Conservation (phyloP, 2,113 vertebrate genomes). For the Oenanthe oenanthe region DNA sequence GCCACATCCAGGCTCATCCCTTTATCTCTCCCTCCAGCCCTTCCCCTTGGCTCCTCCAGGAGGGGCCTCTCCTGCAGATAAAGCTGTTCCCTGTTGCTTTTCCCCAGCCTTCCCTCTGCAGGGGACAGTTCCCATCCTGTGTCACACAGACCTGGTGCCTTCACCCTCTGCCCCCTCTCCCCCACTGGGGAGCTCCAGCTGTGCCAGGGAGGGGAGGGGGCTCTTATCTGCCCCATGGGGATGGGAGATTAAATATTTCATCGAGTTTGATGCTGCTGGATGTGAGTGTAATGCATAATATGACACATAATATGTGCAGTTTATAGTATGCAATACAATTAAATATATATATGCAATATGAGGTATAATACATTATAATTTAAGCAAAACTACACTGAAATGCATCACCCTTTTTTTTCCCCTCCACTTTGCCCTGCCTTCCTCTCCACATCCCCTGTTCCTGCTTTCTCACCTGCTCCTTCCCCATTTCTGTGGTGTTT, state of each 20-base stretch:
- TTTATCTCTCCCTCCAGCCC: not conserved
- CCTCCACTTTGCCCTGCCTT: not conserved
- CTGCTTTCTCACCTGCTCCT: not conserved
- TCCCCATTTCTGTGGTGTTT: not conserved
- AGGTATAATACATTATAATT: not conserved
- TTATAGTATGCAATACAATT: no score
- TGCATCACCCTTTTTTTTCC: not conserved
- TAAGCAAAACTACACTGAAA: not conserved
- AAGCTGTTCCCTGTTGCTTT: not conserved
- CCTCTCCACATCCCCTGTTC: not conserved
- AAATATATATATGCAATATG: no score
- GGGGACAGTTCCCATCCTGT: slow-evolving; percentile 4
- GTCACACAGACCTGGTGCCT: not conserved
- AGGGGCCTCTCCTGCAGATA: not conserved
- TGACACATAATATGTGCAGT: not conserved
- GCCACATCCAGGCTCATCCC: not conserved
- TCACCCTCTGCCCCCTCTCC: not conserved
- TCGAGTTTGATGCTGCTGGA: not conserved
- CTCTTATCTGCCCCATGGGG: not conserved
- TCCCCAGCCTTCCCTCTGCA: not conserved
- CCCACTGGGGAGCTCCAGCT: not conserved
- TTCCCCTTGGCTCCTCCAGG: not conserved
- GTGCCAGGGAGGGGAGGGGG: not conserved
- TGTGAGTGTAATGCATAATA: not conserved
- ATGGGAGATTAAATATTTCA: not conserved